Evolutionary conservation across 1,140 invertebrate species (phyloP).

Genomic region (Platorchestia sp.): DNA sequence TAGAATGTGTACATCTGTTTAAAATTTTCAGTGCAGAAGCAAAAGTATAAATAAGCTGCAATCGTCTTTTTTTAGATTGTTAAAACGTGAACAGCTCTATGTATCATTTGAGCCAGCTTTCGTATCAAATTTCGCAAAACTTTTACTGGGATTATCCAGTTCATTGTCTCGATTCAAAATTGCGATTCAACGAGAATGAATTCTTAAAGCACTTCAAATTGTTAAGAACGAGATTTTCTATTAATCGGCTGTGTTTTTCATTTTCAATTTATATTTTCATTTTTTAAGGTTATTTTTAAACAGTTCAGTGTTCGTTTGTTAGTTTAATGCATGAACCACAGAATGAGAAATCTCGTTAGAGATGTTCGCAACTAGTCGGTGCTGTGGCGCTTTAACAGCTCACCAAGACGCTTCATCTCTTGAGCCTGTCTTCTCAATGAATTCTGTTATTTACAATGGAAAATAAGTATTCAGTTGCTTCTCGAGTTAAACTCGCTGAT

Average conservation of each 20-base stretch:
- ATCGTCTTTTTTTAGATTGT: background rate
- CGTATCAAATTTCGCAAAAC: too few species aligned
- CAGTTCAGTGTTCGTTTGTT: background rate
- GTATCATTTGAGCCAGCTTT: too few species aligned
- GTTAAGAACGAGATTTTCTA: background rate
- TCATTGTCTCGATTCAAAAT: background rate
- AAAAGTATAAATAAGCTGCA: background rate
- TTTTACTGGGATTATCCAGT: too few species aligned
- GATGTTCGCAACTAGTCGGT: background rate
- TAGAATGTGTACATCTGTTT: too few species aligned
- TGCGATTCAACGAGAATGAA: background rate
- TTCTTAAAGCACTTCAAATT: background rate
- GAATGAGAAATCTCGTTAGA: background rate
- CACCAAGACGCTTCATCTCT: background rate
- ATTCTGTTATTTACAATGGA: background rate
- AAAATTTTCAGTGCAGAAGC: background rate
- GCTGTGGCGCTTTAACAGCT: background rate
- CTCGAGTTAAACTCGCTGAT: background rate
- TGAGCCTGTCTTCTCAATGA: background rate
- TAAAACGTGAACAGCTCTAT: background rate
- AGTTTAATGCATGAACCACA: background rate
- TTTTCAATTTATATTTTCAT: too few species aligned
- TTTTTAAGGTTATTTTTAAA: background rate
- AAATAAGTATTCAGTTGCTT: background rate
- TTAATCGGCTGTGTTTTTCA: background rate